These are phyloP conservation scores for Colletes gigas DNA, from an alignment of 1,140 invertebrate genomes.

Conservation along the genomic window DNA sequence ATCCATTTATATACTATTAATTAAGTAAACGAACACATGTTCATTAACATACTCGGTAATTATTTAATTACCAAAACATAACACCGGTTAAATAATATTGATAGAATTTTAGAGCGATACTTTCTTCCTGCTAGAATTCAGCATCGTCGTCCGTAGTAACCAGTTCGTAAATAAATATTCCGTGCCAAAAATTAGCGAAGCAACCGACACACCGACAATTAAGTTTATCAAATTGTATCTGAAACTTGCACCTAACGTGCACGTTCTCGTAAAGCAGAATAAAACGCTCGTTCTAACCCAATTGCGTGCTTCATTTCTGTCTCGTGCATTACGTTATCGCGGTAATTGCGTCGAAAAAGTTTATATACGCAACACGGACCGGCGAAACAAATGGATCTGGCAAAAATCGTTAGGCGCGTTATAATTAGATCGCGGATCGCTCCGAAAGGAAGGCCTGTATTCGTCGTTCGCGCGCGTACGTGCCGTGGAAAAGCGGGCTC, in stretches of 20 bases:
- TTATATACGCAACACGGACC: neutral
- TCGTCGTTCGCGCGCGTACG: neutral
- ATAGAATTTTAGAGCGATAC: too few species aligned
- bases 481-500: slow-evolving; percentile 23
- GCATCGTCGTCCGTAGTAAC: too few species aligned
- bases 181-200: neutral
- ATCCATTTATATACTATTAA: too few species aligned
- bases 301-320: slow-evolving; percentile 22
- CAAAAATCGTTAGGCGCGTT: slow-evolving; percentile 1
- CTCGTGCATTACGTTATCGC: slow-evolving; percentile 18
- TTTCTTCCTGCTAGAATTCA: too few species aligned
- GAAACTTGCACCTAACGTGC: neutral
- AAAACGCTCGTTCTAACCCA: slow-evolving; percentile 5
- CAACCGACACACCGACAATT: neutral
- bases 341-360: slow-evolving; percentile 19
- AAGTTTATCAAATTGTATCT: neutral
- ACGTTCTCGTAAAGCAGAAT: neutral
- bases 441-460: neutral
- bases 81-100: too few species aligned
- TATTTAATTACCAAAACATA: too few species aligned
- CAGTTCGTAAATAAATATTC: neutral
- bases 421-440: slow-evolving; percentile 17
- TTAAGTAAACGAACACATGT: too few species aligned
- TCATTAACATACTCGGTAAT: too few species aligned
- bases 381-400: neutral